Base-by-base conservation (phyloP, 1,140 invertebrate species). In the Pseudoatta argentina region DNA sequence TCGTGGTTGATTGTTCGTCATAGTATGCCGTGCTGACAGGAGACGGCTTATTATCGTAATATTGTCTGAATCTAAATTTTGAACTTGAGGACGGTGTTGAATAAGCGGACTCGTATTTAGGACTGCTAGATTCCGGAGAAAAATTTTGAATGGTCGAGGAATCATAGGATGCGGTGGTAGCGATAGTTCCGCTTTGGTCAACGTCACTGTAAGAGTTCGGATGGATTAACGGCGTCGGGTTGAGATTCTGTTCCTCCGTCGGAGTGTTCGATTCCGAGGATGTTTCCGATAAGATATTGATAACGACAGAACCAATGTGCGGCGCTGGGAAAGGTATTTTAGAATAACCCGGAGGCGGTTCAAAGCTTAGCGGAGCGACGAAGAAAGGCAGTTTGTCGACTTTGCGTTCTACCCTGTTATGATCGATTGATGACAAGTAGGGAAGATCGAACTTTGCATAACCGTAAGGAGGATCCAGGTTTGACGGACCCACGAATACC, bases 251-350 rank as follows among this genome's bases (percentile, higher is more conserved):
- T 63, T 91, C 85, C 0, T 91, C 86, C 14, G 88, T 78, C 1
- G 82, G 69, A 24, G 44, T 27, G 12, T 61, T 66, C 3, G 61
- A 12, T 18, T 88, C 79, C 3, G 82, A 44, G 24, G 77, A 61
- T 0, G 72, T 27, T 59, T 91, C 92, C 24, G 94, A 92, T 3
- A 94, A 27, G 1, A 90, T 93, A 88, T 97, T 97, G 2, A 98
- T 96, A 1, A 98, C 97, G 16, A 98, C 97, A 1, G 97, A 98
- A 3, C 98, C 98, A 4, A 98, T 97, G 93, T 98, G 98, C 2
- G 98, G 98, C 0, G 97, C 97, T 1, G 98, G 98, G 91, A 98
- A 97, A 0, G 97, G 97, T 78, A 98, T 98, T 94, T 98, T 98
- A 0, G 97, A 97, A 92, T 97, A 98, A 16, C 97, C 97, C 18